phyloP scores from a whole-genome alignment of 2,113 vertebrate genomes.

The Eolophus roseicapilla region DNA sequence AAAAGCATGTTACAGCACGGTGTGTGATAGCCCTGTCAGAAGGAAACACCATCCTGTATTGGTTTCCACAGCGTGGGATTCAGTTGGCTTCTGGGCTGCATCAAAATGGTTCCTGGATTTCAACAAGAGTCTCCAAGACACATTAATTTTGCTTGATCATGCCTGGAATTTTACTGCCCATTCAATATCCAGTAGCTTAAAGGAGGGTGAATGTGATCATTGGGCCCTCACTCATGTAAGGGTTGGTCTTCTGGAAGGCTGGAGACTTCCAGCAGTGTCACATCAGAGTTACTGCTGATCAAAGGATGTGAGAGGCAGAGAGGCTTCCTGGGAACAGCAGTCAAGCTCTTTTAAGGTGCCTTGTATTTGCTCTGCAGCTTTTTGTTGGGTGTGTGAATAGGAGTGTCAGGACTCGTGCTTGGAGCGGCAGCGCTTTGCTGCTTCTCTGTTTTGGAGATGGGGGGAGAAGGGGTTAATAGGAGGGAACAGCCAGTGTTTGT shows the following conservation, averaged over 20 bases:
- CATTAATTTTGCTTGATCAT: neutral
- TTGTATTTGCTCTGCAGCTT: neutral
- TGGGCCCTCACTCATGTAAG: neutral
- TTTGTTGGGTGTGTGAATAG: fast-evolving
- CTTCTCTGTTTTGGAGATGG: neutral
- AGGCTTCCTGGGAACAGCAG: neutral
- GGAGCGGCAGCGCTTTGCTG: neutral
- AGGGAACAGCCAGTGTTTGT: constrained; percentile 40
- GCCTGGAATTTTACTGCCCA: neutral
- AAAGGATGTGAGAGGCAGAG: neutral
- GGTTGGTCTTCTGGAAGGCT: neutral
- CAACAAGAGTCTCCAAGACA: neutral
- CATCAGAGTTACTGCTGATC: neutral
- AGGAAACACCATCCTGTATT: fast-evolving
- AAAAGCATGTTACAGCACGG: neutral
- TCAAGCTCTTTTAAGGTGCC: neutral
- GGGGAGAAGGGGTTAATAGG: constrained; percentile 19
- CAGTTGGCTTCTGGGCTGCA: fast-evolving
- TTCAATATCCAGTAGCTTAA: neutral
- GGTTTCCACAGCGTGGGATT: neutral
- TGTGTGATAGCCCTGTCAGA: neutral
- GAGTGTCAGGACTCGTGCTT: neutral
- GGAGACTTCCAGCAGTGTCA: neutral
- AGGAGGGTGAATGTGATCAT: neutral
- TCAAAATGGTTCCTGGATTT: neutral